A percentile compares a stretch with the other conserved stretches of the same genome.
Conservation (phyloP, 2,797 vertebrate genomes). For the Cyclura pinguis region DNA sequence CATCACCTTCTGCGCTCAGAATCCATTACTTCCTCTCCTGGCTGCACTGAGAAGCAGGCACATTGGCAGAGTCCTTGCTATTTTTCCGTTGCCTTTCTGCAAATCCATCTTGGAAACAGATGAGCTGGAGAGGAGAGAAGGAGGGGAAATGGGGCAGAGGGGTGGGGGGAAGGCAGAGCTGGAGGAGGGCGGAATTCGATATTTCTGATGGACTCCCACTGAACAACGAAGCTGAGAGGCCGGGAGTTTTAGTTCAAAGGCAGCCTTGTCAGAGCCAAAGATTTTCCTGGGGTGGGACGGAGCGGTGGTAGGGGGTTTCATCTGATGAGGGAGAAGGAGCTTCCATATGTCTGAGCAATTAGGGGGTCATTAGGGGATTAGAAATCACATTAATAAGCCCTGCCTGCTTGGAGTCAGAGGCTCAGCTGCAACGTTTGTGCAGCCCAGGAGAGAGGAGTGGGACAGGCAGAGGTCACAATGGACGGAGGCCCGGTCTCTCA, state of each 20-base stretch:
- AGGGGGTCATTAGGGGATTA: conserved; percentile 32
- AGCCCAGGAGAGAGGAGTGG: background rate
- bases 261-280: background rate
- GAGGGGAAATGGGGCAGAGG: background rate
- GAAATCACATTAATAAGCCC: conserved; percentile 27
- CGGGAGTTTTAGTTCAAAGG: conserved; percentile 8
- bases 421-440: conserved; percentile 18
- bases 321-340: background rate
- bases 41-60: background rate
- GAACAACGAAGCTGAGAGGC: background rate
- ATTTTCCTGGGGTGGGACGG: background rate
- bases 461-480: conserved; percentile 3
- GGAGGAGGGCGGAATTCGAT: background rate
- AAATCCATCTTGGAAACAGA: background rate
- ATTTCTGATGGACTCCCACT: conserved; percentile 10
- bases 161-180: background rate
- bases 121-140: background rate
- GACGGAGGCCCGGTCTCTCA: background rate
- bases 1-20: too few species aligned
- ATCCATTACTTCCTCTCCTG: background rate
- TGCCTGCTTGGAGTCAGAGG: background rate
- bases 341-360: conserved; percentile 32
- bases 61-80: background rate
- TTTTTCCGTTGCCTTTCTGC: background rate
- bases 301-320: background rate